Evolutionary conservation across 2,888 invertebrate genomes (phyloP).

Genomic region (Drosophila vallismaia): DNA sequence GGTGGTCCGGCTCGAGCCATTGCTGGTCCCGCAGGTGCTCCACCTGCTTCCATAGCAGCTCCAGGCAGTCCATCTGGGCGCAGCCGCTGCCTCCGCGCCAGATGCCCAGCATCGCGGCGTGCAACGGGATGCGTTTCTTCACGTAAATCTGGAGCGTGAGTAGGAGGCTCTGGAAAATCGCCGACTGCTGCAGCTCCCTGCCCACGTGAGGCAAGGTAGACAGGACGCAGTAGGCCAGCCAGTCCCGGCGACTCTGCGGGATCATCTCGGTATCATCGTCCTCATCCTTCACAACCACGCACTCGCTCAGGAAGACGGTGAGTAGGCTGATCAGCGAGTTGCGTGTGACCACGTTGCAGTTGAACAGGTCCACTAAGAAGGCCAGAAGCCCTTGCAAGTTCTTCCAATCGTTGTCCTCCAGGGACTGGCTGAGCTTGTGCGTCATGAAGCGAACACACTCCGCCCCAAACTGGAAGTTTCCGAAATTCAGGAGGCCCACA

Average conservation of each 20-base stretch:
- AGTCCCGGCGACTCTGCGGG: conserved; percentile 92
- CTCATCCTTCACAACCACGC: conserved; percentile 87
- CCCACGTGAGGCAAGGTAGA: conserved; percentile 98
- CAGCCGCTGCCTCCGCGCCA: conserved; percentile 94
- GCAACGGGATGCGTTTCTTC: conserved; percentile 94
- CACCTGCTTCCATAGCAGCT: conserved; percentile 97
- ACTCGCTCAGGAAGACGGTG: conserved; percentile 93
- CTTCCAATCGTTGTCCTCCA: conserved; percentile 95
- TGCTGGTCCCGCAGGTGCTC: conserved; percentile 94
- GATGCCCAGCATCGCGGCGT: conserved; percentile 94
- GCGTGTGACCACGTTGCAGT: conserved; percentile 97
- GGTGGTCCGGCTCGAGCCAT: conserved; percentile 91
- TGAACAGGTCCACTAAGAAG: conserved; percentile 97
- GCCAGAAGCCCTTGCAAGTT: conserved; percentile 92
- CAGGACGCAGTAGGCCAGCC: conserved; percentile 94
- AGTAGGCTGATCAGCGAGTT: conserved; percentile 94
- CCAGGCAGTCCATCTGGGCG: conserved; percentile 97
- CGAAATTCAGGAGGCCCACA: conserved; percentile 97
- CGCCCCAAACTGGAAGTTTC: conserved; percentile 98
- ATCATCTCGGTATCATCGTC: conserved; percentile 87
- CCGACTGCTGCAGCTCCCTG: conserved; percentile 96
- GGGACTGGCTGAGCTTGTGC: conserved; percentile 93
- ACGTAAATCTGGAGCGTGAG: conserved; percentile 95
- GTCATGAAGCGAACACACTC: conserved; percentile 98
- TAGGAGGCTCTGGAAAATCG: conserved; percentile 93